Evolutionary conservation across 2,888 invertebrate genomes (phyloP), one percentile per base, ranked within the genome.

Genomic region (Ornithoptera priamus): DNA sequence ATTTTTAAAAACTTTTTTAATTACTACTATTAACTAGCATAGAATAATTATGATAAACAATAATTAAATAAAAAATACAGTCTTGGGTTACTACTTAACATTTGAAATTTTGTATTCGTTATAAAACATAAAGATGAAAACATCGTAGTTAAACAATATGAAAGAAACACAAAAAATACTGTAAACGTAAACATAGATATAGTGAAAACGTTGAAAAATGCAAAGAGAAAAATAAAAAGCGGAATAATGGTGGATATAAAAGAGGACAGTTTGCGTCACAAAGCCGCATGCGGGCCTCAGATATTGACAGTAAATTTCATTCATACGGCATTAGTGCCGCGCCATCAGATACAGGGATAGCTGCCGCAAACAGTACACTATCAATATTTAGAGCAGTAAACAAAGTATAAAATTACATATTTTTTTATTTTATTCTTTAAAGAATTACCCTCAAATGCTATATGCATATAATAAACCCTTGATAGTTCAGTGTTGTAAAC

Each of bases 291-390:
- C 91, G 91, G 91, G 92, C 91, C 85, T 87, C 88, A 87, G 91
- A 91, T 92, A 92, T 92, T 93, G 93, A 93, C 93, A 93, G 92
- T 92, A 92, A 92, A 92, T 92, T 92, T 92, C 92, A 92, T 93
- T 93, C 92, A 91, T 92, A 88, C 86, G 85, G 89, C 86, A 91
- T 93, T 93, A 93, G 92, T 91, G 90, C 88, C 90, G 88, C 88
- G 78, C 92, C 92, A 93, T 93, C 93, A 91, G 88, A 87, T 86
- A 80, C 93, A 92, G 92, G 84, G 85, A 77, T 78, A 77, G 76
- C 76, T 75, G 75, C 75, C 79, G 80, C 81, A 78, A 78, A 79
- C 77, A 79, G 74, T 72, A 53, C 62, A 50, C 36, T 20, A 68
- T 0, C 63, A 72, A 74, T 15, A 18, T 17, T 20, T 72, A 75